These are phyloP conservation scores for Drosophila repletoides DNA, from an alignment of 1,140 invertebrate genomes.

Conservation along the genomic window DNA sequence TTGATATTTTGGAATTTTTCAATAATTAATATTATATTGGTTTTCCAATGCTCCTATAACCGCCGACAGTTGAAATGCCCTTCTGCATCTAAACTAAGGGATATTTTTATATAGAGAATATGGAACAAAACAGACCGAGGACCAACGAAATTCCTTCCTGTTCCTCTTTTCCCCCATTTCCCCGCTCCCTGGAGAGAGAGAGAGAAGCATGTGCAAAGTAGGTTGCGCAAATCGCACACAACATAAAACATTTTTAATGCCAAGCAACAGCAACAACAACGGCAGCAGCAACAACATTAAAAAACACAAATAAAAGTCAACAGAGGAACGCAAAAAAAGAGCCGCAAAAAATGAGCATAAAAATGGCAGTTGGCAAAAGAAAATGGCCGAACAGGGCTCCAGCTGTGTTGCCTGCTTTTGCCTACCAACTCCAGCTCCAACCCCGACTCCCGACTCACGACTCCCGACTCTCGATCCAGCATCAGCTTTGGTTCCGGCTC, in stretches of 20 bases:
- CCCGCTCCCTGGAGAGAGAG: neutral
- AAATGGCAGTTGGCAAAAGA: constrained; percentile 77
- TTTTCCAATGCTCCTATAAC: no score
- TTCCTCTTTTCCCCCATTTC: neutral
- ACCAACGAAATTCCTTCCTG: constrained; percentile 32
- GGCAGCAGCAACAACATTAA: constrained; percentile 17
- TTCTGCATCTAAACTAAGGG: neutral
- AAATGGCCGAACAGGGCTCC: constrained; percentile 67
- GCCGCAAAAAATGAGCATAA: constrained; percentile 67
- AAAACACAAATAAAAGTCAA: constrained; percentile 40
- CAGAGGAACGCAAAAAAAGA: constrained; percentile 28
- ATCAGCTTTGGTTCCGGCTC: neutral
- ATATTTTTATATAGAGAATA: constrained; percentile 36
- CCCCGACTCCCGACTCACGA: no score
- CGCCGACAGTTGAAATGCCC: neutral
- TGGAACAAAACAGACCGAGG: constrained; percentile 42
- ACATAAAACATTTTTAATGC: constrained; percentile 81
- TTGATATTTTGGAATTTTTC: no score
- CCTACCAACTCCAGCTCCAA: neutral
- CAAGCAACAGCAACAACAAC: constrained; percentile 49
- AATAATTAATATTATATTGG: no score
- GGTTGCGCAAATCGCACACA: constrained; percentile 79
- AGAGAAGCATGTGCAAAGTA: constrained; percentile 74
- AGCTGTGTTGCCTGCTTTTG: constrained; percentile 15
- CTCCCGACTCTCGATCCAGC: neutral